phyloP scores from a whole-genome alignment of 1,140 invertebrate species.

The Tetramorium simillimum region DNA sequence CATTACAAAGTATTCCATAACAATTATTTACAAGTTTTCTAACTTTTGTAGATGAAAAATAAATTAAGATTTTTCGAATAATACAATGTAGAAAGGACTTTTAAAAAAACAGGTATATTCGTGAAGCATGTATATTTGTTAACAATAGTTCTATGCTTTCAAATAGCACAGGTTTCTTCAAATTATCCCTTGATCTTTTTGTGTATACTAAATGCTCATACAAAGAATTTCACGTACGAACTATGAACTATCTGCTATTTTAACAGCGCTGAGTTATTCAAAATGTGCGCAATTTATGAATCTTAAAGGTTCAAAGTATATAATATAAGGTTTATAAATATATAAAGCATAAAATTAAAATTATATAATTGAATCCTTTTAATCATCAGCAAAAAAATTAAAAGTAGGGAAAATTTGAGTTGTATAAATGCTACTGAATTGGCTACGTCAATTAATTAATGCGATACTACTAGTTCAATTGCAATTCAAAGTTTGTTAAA shows the following conservation, averaged over 20 bases:
- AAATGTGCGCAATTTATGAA: background rate
- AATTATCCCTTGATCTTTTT: background rate
- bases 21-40: constrained; percentile 14
- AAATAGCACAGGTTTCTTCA: background rate
- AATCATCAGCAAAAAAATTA: background rate
- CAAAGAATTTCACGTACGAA: background rate
- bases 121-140: background rate
- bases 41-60: constrained; percentile 28
- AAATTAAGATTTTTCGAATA: background rate
- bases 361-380: background rate
- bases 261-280: background rate
- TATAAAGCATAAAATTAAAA: background rate
- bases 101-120: background rate
- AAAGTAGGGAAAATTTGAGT: background rate
- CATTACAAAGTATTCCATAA: background rate
- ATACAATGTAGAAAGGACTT: background rate
- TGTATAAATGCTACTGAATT: background rate
- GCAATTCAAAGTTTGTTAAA: background rate
- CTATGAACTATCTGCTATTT: background rate
- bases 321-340: no score
- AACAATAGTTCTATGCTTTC: background rate
- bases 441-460: background rate
- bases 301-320: background rate
- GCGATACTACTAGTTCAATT: background rate
- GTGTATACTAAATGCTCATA: background rate